Conservation (phyloP, 2,888 invertebrate species). For the Apodemia mormo region DNA sequence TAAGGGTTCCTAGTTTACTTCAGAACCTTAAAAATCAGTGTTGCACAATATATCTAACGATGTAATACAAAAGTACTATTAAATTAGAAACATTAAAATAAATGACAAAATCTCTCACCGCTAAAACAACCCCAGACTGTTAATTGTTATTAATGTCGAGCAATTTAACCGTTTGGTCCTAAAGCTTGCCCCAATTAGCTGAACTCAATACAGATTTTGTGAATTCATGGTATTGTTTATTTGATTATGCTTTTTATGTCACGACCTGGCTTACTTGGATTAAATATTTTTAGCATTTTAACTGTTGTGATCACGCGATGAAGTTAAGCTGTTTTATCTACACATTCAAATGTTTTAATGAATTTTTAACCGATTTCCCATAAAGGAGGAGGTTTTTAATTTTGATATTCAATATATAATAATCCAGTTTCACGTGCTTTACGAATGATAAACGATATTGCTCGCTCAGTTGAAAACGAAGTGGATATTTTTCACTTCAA, state of each 20-base stretch:
- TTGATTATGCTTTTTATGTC: background rate
- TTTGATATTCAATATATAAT: no score
- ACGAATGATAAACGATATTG: no score
- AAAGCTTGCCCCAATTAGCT: slow-evolving; percentile 1
- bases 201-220: slow-evolving; percentile 1
- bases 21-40: no score
- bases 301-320: background rate
- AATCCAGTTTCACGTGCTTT: no score
- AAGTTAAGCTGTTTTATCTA: background rate
- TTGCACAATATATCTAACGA: no score
- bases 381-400: no score
- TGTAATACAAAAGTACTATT: background rate
- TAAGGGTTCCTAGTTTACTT: no score
- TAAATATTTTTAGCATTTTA: background rate
- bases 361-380: background rate
- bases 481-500: no score
- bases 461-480: no score
- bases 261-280: background rate
- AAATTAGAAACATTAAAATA: slow-evolving; percentile 7
- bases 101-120: slow-evolving; percentile 15
- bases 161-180: slow-evolving; percentile 7
- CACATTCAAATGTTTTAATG: background rate
- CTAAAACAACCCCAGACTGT: slow-evolving; percentile 6
- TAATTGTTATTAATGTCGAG: slow-evolving; percentile 19
- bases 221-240: background rate